Percentiles rank a stretch among this genome's conserved stretches.
Conservation (phyloP, 2,113 vertebrate species). For the Pseudopipra pipra region DNA sequence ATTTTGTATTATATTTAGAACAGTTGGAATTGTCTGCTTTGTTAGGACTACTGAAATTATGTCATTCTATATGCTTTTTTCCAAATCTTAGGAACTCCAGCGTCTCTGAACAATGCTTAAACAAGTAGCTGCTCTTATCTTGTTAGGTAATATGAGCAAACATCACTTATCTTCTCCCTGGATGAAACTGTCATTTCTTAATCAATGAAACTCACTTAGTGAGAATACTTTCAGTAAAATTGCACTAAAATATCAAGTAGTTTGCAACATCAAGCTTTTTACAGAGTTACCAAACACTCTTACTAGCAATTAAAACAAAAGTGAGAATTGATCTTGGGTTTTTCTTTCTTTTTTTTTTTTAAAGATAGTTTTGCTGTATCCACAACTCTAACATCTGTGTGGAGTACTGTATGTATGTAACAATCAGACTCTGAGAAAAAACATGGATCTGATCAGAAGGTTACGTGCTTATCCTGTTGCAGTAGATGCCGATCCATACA, state of each 20-base stretch:
- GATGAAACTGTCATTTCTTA: not conserved
- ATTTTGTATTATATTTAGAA: not conserved
- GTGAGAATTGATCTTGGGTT: not conserved
- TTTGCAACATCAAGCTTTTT: not conserved
- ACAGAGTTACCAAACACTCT: not conserved
- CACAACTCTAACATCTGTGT: not conserved
- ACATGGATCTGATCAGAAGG: not conserved
- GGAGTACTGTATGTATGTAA: not conserved
- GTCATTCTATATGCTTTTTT: not conserved
- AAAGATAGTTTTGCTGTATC: not conserved
- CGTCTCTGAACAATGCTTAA: not conserved
- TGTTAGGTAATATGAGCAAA: not conserved
- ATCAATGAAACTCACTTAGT: constrained; percentile 16
- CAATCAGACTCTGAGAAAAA: not conserved
- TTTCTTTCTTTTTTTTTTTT: no score
- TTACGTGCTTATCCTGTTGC: not conserved
- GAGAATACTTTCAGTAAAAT: not conserved
- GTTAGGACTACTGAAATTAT: not conserved
- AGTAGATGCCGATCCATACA: not conserved
- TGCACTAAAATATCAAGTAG: not conserved
- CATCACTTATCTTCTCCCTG: constrained; percentile 7
- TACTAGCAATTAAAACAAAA: not conserved
- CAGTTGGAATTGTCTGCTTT: not conserved
- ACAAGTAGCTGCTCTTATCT: not conserved
- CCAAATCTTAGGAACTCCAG: not conserved